Conservation (phyloP, 2,113 vertebrate genomes). For the Nycticebus coucang region DNA sequence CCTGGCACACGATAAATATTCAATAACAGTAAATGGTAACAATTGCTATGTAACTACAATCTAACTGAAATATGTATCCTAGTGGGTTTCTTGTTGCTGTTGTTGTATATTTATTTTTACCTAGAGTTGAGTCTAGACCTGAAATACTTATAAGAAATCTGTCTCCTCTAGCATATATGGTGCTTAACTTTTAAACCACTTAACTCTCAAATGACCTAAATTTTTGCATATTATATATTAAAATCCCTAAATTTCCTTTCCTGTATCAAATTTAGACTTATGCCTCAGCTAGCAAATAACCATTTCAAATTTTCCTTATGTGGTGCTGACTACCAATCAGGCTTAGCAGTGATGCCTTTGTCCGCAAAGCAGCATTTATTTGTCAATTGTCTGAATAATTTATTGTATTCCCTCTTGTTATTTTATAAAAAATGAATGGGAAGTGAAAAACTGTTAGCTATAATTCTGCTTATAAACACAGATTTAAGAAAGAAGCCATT, state of each 20-base stretch:
- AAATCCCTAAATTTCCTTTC: neutral
- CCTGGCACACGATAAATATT: neutral
- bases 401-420: neutral
- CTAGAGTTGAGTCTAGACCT: neutral
- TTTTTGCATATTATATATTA: neutral
- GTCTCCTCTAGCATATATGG: neutral
- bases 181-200: neutral
- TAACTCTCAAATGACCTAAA: neutral
- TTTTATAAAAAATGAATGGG: neutral
- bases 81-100: neutral
- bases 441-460: neutral
- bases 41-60: neutral
- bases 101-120: neutral
- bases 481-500: neutral
- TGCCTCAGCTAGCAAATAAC: neutral
- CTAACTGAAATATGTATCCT: neutral
- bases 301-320: neutral
- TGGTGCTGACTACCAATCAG: neutral
- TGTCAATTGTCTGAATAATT: neutral
- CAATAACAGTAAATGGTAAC: neutral
- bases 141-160: neutral
- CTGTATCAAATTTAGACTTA: neutral
- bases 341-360: neutral
- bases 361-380: neutral
- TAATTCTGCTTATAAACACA: neutral